Evolutionary conservation across 2,797 vertebrate species (phyloP).

Genomic region (Pteronotus mesoamericanus): DNA sequence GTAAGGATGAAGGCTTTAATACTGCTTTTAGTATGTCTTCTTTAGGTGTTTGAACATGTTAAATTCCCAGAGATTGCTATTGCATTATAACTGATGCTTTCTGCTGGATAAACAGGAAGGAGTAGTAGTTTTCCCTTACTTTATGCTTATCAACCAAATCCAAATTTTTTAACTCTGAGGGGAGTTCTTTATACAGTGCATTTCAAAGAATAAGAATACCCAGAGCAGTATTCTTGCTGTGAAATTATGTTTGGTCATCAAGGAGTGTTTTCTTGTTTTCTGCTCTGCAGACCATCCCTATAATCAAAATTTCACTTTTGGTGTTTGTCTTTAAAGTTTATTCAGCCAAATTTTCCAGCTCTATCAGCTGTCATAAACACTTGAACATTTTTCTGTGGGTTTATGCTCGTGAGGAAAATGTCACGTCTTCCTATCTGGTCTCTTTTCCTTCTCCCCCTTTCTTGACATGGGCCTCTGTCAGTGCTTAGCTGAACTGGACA

Average conservation of each 20-base stretch:
- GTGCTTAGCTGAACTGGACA: not conserved
- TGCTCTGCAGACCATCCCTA: not conserved
- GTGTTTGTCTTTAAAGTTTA: not conserved
- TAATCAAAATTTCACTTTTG: constrained; percentile 21
- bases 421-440: not conserved
- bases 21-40: not conserved
- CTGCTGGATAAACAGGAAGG: not conserved
- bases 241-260: not conserved
- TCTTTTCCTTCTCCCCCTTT: not conserved
- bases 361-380: not conserved
- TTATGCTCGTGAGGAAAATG: not conserved
- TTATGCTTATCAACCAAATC: not conserved
- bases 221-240: not conserved
- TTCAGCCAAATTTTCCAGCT: not conserved
- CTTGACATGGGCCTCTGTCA: not conserved
- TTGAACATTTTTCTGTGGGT: not conserved
- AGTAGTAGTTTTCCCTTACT: not conserved
- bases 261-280: not conserved
- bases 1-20: not conserved
- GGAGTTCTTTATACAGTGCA: not conserved
- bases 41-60: not conserved
- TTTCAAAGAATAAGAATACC: not conserved
- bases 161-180: not conserved
- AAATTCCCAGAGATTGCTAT: not conserved
- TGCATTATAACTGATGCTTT: not conserved